Conservation (phyloP, 2,888 invertebrate genomes). For the Napeogenes sylphis region DNA sequence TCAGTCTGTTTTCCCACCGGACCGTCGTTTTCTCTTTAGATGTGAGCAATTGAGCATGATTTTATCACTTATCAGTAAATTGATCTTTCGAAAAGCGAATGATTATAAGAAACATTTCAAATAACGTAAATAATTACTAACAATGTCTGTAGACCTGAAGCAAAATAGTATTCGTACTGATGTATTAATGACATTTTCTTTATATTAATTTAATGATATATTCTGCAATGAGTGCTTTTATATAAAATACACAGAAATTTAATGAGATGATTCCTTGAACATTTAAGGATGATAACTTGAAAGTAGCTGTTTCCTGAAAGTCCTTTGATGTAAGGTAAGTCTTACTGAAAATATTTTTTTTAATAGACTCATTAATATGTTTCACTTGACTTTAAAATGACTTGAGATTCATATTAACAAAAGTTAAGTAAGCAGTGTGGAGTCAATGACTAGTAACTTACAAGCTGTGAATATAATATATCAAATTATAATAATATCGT, state of each 20-base stretch:
- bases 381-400: too few relatives aligned
- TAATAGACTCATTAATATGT: too few relatives aligned
- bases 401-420: too few relatives aligned
- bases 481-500: too few relatives aligned
- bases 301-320: neutral
- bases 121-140: constrained; percentile 12
- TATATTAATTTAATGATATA: too few relatives aligned
- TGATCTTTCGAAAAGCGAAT: constrained; percentile 21
- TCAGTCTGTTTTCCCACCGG: constrained; percentile 29
- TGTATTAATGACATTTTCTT: neutral
- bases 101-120: constrained; percentile 20
- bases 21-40: constrained; percentile 25
- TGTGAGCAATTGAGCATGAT: constrained; percentile 17
- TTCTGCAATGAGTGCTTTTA: too few relatives aligned
- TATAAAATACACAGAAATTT: too few relatives aligned
- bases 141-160: neutral
- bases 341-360: too few relatives aligned
- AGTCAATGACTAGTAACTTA: too few relatives aligned
- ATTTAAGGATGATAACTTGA: neutral
- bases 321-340: too few relatives aligned
- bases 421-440: too few relatives aligned
- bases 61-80: constrained; percentile 29
- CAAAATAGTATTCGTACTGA: neutral
- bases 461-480: too few relatives aligned
- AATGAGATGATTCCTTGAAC: neutral